These are phyloP conservation scores for Apocheima hispidaria DNA, from an alignment of 2,888 invertebrate genomes.

Conservation along the genomic window DNA sequence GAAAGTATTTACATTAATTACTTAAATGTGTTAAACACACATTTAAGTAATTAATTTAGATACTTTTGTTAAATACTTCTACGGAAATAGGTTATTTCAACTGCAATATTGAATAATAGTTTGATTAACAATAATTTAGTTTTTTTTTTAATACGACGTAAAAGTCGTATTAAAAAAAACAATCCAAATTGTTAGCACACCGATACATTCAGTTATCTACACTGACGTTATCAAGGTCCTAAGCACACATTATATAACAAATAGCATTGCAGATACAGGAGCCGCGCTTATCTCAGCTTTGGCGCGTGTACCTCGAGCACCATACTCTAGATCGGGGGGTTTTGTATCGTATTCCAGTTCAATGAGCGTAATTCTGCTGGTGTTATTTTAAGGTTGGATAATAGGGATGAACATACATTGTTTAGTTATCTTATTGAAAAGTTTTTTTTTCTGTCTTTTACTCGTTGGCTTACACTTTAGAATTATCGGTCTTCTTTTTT, in stretches of 20 bases:
- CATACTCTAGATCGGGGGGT: constrained; percentile 30
- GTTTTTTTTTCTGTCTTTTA: not conserved
- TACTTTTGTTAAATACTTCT: not conserved
- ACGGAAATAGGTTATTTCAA: not conserved
- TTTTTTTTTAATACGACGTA: no score
- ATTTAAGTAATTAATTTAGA: no score
- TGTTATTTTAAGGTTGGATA: constrained; percentile 19
- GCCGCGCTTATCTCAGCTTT: constrained; percentile 55
- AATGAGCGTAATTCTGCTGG: constrained; percentile 19
- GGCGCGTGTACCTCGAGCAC: constrained; percentile 43
- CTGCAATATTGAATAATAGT: no score
- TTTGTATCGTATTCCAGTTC: constrained; percentile 42
- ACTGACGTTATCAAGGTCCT: constrained; percentile 24
- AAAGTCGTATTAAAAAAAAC: not conserved
- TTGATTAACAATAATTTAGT: not conserved
- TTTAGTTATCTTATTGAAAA: not conserved
- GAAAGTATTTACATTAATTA: constrained; percentile 29
- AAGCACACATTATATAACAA: constrained; percentile 65
- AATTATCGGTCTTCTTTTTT: no score
- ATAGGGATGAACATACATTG: constrained; percentile 17
- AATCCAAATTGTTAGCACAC: not conserved
- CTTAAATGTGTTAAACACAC: no score
- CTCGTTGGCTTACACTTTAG: no score
- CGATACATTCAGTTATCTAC: constrained; percentile 15
- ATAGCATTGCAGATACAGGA: constrained; percentile 59